Evolutionary conservation across 2,113 vertebrate genomes (phyloP).

Genomic region (Etia nguti): DNA sequence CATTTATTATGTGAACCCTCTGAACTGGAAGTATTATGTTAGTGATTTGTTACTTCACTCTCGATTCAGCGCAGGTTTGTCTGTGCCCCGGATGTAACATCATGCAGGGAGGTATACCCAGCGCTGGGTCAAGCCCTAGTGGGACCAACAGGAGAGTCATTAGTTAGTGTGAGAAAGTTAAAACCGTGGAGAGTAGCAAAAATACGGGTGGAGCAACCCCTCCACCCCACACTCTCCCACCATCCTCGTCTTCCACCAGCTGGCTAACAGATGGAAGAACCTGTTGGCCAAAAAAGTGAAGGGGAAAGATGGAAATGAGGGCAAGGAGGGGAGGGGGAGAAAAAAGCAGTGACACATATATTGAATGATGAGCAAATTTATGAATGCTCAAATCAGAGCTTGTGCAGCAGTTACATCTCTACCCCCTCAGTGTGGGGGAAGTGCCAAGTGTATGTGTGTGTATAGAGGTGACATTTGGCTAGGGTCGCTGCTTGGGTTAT

Average conservation of each 20-base stretch:
- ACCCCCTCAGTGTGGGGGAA: background rate
- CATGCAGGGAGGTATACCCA: constrained; percentile 38
- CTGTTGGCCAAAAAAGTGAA: constrained; percentile 60
- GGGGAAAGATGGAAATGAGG: constrained; percentile 33
- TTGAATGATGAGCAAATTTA: constrained; percentile 55
- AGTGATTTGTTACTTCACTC: background rate
- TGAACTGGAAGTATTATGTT: background rate
- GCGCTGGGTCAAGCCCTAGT: constrained; percentile 34
- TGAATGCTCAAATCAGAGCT: constrained; percentile 12
- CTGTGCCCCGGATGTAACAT: constrained; percentile 43
- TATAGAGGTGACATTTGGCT: constrained; percentile 16
- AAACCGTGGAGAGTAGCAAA: constrained; percentile 30
- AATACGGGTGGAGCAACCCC: constrained; percentile 24
- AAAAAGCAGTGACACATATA: constrained; percentile 11
- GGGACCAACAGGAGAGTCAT: constrained; percentile 46
- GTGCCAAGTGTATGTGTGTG: constrained; percentile 11
- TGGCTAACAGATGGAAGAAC: constrained; percentile 69
- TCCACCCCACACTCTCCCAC: background rate
- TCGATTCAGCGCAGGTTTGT: background rate
- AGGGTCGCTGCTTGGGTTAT: constrained; percentile 6
- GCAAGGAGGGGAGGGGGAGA: background rate
- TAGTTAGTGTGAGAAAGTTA: constrained; percentile 50
- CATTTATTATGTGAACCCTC: background rate
- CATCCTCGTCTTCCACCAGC: constrained; percentile 50
- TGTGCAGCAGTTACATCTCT: background rate